Conservation (phyloP, 2,888 invertebrate genomes). For the Heliconius erato region DNA sequence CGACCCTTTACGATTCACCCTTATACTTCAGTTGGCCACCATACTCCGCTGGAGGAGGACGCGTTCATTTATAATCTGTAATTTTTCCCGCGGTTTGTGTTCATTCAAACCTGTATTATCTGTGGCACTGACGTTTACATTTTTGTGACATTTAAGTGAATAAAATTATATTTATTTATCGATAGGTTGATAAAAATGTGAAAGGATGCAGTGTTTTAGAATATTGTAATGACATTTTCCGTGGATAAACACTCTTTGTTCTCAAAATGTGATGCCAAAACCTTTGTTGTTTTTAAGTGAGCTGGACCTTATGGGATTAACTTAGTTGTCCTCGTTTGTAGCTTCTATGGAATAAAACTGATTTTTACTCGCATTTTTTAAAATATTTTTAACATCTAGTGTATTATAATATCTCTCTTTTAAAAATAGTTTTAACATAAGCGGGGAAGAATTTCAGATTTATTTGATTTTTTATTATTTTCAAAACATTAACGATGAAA, state of each 20-base stretch:
- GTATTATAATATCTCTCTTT: not conserved
- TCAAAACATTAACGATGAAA: too few species aligned
- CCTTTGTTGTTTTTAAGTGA: slow-evolving; percentile 14
- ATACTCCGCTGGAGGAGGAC: slow-evolving; percentile 35
- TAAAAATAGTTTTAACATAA: not conserved
- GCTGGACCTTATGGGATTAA: slow-evolving; percentile 1
- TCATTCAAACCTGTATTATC: slow-evolving; percentile 39
- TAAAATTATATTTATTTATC: slow-evolving; percentile 18
- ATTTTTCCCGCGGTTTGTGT: slow-evolving; percentile 37
- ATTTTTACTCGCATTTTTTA: not conserved
- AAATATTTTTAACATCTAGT: not conserved
- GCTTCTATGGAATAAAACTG: not conserved
- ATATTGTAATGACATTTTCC: not conserved
- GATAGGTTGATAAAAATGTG: slow-evolving; percentile 27
- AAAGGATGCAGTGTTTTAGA: slow-evolving; percentile 46
- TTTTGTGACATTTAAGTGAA: slow-evolving; percentile 29
- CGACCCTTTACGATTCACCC: slow-evolving; percentile 31
- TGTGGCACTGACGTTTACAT: slow-evolving; percentile 37
- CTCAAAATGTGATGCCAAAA: slow-evolving; percentile 7
- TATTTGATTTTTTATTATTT: not conserved
- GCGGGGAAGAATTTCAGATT: not conserved
- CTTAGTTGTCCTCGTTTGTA: not conserved
- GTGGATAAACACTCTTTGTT: not conserved
- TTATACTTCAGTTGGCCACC: slow-evolving; percentile 38
- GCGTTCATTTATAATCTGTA: slow-evolving; percentile 20